Conservation (phyloP, 2,888 invertebrate genomes). For the Oscheius sp. region DNA sequence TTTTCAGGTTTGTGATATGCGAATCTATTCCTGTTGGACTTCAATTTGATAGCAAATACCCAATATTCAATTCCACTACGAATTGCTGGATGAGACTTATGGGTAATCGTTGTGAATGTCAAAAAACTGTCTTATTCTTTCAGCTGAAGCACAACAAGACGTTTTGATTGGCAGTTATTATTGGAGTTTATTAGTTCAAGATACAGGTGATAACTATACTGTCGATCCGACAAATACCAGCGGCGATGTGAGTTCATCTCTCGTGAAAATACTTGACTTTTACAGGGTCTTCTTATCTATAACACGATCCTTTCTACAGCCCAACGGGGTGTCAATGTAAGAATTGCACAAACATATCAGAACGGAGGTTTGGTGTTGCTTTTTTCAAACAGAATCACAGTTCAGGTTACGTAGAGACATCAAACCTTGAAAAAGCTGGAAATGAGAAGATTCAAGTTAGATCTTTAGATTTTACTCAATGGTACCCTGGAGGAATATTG, state of each 20-base stretch:
- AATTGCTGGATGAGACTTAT: conserved; percentile 56
- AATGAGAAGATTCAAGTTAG: conserved; percentile 56
- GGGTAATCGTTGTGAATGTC: conserved; percentile 31
- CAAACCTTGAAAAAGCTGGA: conserved; percentile 39
- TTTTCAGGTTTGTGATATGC: conserved; percentile 46
- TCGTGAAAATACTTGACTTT: background rate
- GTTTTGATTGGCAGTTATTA: conserved; percentile 93
- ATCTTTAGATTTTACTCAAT: conserved; percentile 57
- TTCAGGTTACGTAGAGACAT: conserved; percentile 46
- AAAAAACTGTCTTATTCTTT: background rate
- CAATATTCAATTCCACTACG: conserved; percentile 43
- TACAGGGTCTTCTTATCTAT: conserved; percentile 57
- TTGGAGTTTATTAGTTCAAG: conserved; percentile 86
- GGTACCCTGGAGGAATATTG: conserved; percentile 54
- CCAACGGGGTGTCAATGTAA: conserved; percentile 50
- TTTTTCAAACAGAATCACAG: no score
- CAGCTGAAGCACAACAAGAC: conserved; percentile 78
- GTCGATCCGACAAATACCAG: conserved; percentile 42
- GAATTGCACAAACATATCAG: conserved; percentile 58
- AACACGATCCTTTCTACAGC: conserved; percentile 54
- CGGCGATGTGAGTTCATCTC: conserved; percentile 10
- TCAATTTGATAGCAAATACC: conserved; percentile 39
- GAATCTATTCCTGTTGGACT: conserved; percentile 49
- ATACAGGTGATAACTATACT: conserved; percentile 71
- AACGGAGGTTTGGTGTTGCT: conserved; percentile 29